These are phyloP conservation scores for Lanistes nyassanus DNA, from an alignment of 1,140 invertebrate species.

Conservation along the genomic window DNA sequence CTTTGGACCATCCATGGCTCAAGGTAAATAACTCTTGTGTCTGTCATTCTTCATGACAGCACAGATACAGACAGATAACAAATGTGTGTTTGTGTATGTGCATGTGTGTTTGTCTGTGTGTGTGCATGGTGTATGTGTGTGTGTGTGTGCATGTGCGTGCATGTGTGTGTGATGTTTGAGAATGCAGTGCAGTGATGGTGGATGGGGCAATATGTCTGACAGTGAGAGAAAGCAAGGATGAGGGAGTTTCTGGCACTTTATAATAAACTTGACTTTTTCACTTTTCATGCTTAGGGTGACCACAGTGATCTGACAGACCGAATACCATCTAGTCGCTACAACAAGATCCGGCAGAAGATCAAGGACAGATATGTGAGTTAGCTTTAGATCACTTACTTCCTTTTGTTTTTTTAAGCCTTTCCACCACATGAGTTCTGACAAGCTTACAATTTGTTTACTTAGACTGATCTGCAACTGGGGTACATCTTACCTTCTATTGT, in stretches of 20 bases:
- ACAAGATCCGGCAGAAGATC: constrained; percentile 87
- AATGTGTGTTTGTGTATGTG: constrained; percentile 55
- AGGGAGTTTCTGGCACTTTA: neutral
- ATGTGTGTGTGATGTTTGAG: no score
- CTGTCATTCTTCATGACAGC: neutral
- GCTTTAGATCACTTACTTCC: no score
- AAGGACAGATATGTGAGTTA: constrained; percentile 72
- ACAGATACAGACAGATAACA: no score
- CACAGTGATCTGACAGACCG: constrained; percentile 77
- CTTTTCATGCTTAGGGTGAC: constrained; percentile 50
- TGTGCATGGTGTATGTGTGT: constrained; percentile 2
- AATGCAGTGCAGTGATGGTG: no score
- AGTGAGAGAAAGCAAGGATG: no score
- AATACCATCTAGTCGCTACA: constrained; percentile 81
- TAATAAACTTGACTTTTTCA: constrained; percentile 18
- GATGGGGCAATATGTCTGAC: no score
- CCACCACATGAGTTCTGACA: no score
- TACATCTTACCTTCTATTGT: no score
- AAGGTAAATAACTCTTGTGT: constrained; percentile 41
- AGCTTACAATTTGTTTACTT: no score
- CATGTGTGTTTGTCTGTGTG: constrained; percentile 20
- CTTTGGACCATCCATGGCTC: constrained; percentile 94
- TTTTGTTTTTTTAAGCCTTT: no score
- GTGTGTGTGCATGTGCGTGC: neutral
- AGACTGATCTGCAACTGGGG: no score